Evolutionary conservation across 2,888 invertebrate genomes (phyloP).

Genomic region (Pomacea canaliculata): DNA sequence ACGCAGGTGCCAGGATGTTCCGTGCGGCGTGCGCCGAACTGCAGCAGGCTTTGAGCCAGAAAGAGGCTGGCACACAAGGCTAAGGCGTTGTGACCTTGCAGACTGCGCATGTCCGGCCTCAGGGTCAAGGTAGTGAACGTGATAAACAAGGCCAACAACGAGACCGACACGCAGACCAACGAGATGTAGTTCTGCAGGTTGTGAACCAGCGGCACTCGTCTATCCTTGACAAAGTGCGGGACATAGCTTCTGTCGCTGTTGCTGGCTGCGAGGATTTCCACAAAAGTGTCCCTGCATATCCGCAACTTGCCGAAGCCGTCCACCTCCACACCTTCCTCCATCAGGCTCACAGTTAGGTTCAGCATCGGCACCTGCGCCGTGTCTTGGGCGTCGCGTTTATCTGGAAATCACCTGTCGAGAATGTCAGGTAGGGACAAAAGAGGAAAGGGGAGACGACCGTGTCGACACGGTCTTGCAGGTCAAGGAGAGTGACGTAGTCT

Average conservation of each 20-base stretch:
- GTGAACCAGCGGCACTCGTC: background rate
- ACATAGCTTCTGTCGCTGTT: background rate
- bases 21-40: constrained; percentile 28
- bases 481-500: background rate
- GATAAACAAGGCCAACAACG: constrained; percentile 33
- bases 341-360: background rate
- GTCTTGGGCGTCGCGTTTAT: background rate
- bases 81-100: constrained; percentile 41
- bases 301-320: constrained; percentile 6
- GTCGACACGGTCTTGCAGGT: background rate
- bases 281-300: constrained; percentile 9
- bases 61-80: constrained; percentile 34
- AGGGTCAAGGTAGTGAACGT: constrained; percentile 38
- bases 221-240: background rate
- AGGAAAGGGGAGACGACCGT: constrained; percentile 9
- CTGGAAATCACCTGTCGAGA: background rate
- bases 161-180: constrained; percentile 28
- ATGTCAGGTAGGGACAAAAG: constrained; percentile 13
- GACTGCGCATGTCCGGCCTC: constrained; percentile 33
- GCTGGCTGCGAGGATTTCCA: background rate
- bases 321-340: background rate
- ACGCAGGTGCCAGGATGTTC: constrained; percentile 28
- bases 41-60: constrained; percentile 34
- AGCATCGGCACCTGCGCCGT: constrained; percentile 1
- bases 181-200: constrained; percentile 26